A percentile compares a stretch with the other conserved stretches of the same genome.
Conservation (phyloP, 2,113 vertebrate genomes). For the Calidris pygmaea region DNA sequence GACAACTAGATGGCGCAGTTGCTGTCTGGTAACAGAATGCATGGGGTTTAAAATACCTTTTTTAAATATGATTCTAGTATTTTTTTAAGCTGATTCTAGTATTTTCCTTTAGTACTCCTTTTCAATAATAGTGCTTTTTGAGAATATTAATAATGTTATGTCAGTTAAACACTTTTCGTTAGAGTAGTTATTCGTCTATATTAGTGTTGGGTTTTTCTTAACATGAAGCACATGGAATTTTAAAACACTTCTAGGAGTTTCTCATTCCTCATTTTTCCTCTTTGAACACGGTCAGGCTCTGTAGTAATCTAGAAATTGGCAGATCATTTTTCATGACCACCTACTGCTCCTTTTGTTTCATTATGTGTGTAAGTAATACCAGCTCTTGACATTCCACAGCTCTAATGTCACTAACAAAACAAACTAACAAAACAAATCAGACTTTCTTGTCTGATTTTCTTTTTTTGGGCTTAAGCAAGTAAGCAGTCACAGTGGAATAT, state of each 20-base stretch:
- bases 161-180: background rate
- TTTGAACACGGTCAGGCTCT: background rate
- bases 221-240: background rate
- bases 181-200: background rate
- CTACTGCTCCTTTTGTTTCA: background rate
- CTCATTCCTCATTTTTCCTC: background rate
- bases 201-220: background rate
- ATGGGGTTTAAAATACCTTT: fast-evolving
- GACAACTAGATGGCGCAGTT: slow-evolving; percentile 14
- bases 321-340: background rate
- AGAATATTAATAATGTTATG: background rate
- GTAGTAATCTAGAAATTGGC: background rate
- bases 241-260: background rate
- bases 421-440: background rate
- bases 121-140: background rate
- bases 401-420: background rate
- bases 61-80: no score
- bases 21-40: background rate
- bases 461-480: background rate
- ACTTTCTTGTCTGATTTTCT: background rate
- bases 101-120: background rate
- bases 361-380: background rate
- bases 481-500: background rate
- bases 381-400: background rate
- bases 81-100: background rate